Conservation (phyloP, 2,113 vertebrate genomes). For the Dendrocopos noguchii region DNA sequence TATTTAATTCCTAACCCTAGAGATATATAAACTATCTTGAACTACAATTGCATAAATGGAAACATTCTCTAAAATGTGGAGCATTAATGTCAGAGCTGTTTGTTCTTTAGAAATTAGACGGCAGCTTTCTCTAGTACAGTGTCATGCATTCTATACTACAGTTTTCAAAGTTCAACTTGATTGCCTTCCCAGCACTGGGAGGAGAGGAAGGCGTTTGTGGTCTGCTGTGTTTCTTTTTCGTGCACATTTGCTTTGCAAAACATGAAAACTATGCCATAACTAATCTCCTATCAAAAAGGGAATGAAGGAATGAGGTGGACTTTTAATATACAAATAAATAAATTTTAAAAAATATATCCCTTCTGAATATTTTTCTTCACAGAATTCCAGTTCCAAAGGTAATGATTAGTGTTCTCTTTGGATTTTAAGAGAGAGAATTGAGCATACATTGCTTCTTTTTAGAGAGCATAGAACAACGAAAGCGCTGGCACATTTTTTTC, state of each 20-base stretch:
- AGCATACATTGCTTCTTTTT: not conserved
- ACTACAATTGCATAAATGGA: not conserved
- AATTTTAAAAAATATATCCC: accelerated
- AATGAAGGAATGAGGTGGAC: not conserved
- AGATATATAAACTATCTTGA: not conserved
- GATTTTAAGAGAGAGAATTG: not conserved
- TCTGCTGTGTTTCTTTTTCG: not conserved
- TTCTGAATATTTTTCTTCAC: not conserved
- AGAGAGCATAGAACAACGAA: not conserved
- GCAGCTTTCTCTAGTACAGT: not conserved
- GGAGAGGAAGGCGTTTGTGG: not conserved
- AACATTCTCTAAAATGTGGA: not conserved
- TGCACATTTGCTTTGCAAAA: not conserved
- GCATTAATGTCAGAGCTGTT: not conserved
- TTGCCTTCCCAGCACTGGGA: not conserved
- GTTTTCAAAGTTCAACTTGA: not conserved
- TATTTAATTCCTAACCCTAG: not conserved
- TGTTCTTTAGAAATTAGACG: not conserved
- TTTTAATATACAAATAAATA: not conserved
- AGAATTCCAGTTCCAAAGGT: not conserved
- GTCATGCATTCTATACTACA: not conserved
- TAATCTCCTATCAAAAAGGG: not conserved
- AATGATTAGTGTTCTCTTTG: not conserved
- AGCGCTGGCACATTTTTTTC: constrained; percentile 39
- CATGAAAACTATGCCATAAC: not conserved